Percentiles rank a stretch among this genome's conserved stretches.
Evolutionary conservation across 1,140 invertebrate species (phyloP).

Genomic region (Solen grandis): DNA sequence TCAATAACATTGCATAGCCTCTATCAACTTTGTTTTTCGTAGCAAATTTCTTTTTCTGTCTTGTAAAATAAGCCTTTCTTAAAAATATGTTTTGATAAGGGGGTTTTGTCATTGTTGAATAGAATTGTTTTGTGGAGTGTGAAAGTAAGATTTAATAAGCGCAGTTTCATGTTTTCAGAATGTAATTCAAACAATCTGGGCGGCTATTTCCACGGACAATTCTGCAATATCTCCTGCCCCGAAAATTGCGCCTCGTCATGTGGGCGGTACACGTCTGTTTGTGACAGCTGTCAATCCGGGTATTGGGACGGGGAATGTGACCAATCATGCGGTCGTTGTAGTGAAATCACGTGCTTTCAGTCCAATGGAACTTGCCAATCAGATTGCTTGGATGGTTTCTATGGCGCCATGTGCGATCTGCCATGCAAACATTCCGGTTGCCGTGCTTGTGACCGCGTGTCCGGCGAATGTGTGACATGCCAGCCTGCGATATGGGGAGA

Average conservation of each 20-base stretch:
- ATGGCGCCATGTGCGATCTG: not conserved
- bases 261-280: conserved; percentile 10
- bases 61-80: too few species aligned
- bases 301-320: conserved; percentile 24
- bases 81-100: too few species aligned
- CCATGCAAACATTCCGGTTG: not conserved
- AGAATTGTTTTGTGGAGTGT: too few species aligned
- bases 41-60: too few species aligned
- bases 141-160: too few species aligned
- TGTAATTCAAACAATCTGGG: too few species aligned
- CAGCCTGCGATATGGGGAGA: conserved; percentile 9
- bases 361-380: conserved; percentile 12
- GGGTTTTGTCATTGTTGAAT: too few species aligned
- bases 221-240: conserved; percentile 11
- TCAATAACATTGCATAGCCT: too few species aligned
- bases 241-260: conserved; percentile 10
- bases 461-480: conserved; percentile 16
- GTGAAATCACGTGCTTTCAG: not conserved
- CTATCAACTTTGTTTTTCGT: too few species aligned
- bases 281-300: conserved; percentile 3
- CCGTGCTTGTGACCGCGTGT: not conserved
- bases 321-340: conserved; percentile 11
- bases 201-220: conserved; percentile 1
- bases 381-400: conserved; percentile 20
- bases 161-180: conserved; percentile 16